Conservation (phyloP, 1,140 invertebrate genomes). For the Teleogryllus occipitalis region DNA sequence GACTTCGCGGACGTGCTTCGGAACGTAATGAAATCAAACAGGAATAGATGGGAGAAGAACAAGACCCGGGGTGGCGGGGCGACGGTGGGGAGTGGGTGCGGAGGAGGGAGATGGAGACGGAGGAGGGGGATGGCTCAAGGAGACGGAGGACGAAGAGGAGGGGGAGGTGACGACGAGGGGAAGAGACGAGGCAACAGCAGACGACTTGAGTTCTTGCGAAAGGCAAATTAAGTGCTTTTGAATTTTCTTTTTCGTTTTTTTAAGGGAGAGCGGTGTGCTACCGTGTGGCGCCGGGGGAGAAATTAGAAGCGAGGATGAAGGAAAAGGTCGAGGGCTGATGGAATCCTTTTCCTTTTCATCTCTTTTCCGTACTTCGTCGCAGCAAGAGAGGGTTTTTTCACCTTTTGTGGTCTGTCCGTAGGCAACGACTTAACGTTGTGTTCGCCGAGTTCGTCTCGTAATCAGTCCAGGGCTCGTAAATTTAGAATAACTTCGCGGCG, state of each 20-base stretch:
- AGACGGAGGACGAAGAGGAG: neutral
- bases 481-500: too few relatives aligned
- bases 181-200: neutral
- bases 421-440: too few relatives aligned
- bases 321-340: too few relatives aligned
- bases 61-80: neutral
- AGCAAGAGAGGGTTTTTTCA: too few relatives aligned
- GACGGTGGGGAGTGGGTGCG: neutral
- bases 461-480: too few relatives aligned
- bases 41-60: neutral
- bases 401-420: too few relatives aligned
- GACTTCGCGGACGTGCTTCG: neutral
- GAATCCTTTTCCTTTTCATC: too few relatives aligned
- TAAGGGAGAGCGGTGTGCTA: too few relatives aligned
- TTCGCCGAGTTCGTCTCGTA: too few relatives aligned
- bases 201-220: neutral
- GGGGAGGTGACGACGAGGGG: neutral
- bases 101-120: neutral
- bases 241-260: neutral
- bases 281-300: too few relatives aligned
- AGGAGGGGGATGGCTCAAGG: neutral
- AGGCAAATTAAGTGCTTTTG: neutral
- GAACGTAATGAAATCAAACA: conserved; percentile 1
- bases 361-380: too few relatives aligned
- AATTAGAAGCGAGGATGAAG: too few relatives aligned